Evolutionary conservation across 2,797 vertebrate genomes (phyloP), one percentile per base, ranked within the genome.

Genomic region (Sebastes wilsoni): DNA sequence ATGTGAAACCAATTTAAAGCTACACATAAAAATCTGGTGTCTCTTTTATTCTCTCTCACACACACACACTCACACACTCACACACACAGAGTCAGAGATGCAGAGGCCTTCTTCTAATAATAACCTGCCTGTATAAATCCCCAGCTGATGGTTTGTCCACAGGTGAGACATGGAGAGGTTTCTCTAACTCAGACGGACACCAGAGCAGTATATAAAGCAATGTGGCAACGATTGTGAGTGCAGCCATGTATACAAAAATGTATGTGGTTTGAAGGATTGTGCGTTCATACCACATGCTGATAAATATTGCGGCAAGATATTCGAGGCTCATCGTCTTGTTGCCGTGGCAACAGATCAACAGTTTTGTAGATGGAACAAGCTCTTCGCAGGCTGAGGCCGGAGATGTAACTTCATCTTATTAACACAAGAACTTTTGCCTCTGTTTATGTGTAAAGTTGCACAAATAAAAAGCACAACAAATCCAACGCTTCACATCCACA

Each of bases 1-100:
- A 98, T 97, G 96, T 97, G 97, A 97, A 96, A 96, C 91, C 94
- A 96, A 97, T 98, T 98, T 97, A 86, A 86, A 87, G 92, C 88
- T 92, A 93, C 91, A 90, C 92, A 94, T 94, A 93, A 91, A 91
- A 91, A 91, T 90, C 75, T 87, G 87, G 81, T 90, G 76, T 87
- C 76, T 85, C 76, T 86, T 76, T 91, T 56, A 49, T 74, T 77
- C 67, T 69, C 68, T 72, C 52, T 22, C 25, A 61, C 32, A 4
- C 28, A 18, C 28, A 7, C 36, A 32, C 36, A 38, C 65, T 4
- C 55, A 25, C 30, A 12, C 42, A 7, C 61, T n/a, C 27, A 1
- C 27, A 28, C 27, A 76, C 68, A 75, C 10, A 23, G 68, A 62
- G 72, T 86, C 66, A 78, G 68, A 79, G 52, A 73, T 79, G 22